Evolutionary conservation across 2,113 vertebrate genomes (phyloP).

Genomic region (Ploceus nigricollis): DNA sequence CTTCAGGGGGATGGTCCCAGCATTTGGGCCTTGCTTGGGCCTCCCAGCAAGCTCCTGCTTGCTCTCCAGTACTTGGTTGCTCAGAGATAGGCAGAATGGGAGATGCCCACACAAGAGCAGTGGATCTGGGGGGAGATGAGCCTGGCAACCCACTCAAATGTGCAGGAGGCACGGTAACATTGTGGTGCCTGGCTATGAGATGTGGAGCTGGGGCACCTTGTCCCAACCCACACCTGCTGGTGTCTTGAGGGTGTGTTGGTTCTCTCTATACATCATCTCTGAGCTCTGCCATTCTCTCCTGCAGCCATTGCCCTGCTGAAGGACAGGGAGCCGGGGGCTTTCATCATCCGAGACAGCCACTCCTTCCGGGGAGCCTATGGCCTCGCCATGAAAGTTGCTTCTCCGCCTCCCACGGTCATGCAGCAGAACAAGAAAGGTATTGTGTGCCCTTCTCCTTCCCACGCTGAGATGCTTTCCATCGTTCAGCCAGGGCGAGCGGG

Average conservation of each 20-base stretch:
- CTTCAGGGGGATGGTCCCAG: not conserved
- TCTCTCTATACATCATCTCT: not conserved
- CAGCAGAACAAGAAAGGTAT: constrained; percentile 95
- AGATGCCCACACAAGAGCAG: not conserved
- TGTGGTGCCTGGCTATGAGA: not conserved
- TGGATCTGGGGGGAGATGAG: accelerated
- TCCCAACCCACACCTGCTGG: not conserved
- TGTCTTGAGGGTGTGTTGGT: not conserved
- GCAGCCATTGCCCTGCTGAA: constrained; percentile 89
- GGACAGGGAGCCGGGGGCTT: constrained; percentile 91
- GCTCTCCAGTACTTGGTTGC: not conserved
- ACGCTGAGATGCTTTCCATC: not conserved
- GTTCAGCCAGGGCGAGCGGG: accelerated
- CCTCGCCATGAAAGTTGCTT: constrained; percentile 95
- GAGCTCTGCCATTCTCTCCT: not conserved
- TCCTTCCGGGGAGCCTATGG: constrained; percentile 96
- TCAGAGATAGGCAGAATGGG: not conserved
- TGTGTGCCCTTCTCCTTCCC: not conserved
- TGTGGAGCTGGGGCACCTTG: accelerated
- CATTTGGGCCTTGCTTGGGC: not conserved
- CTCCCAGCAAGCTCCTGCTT: not conserved
- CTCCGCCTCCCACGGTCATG: constrained; percentile 83
- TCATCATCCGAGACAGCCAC: constrained; percentile 96
- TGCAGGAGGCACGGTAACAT: accelerated
- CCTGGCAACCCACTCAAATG: not conserved